Percentiles rank a stretch among this genome's conserved stretches.
phyloP scores from a whole-genome alignment of 2,888 invertebrate genomes.

The Brassicogethes aeneus region DNA sequence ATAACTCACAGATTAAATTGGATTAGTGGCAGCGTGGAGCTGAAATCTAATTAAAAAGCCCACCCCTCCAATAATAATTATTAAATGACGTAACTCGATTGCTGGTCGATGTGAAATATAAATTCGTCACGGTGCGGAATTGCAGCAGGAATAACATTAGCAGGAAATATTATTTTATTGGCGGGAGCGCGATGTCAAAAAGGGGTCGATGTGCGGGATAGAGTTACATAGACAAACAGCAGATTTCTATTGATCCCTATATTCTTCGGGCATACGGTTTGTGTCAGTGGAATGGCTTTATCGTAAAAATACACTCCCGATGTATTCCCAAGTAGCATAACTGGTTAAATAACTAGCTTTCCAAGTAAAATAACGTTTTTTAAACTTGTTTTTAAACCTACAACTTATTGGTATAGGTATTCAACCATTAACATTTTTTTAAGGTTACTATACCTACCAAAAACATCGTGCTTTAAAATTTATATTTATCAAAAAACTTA shows the following conservation, averaged over 20 bases:
- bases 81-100: conserved; percentile 32
- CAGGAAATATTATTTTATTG: not conserved
- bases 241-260: not conserved
- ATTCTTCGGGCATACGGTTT: too few relatives aligned
- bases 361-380: too few relatives aligned
- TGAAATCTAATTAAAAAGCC: conserved; percentile 20
- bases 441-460: too few relatives aligned
- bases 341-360: too few relatives aligned
- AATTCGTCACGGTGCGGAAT: conserved; percentile 32
- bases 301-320: too few relatives aligned
- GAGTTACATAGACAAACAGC: not conserved
- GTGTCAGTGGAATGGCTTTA: too few relatives aligned
- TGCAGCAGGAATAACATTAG: not conserved
- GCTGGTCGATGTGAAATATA: conserved; percentile 32
- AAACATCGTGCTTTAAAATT: too few relatives aligned
- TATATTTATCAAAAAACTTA: too few relatives aligned
- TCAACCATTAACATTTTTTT: too few relatives aligned
- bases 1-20: not conserved
- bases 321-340: too few relatives aligned
- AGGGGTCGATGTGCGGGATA: not conserved
- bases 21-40: not conserved
- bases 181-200: not conserved
- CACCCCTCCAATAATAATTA: conserved; percentile 26
- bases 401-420: too few relatives aligned
- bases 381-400: too few relatives aligned